A percentile compares a stretch with the other conserved stretches of the same genome.
phyloP scores from a whole-genome alignment of 2,113 vertebrate species.

The Rhinolophus sinicus region DNA sequence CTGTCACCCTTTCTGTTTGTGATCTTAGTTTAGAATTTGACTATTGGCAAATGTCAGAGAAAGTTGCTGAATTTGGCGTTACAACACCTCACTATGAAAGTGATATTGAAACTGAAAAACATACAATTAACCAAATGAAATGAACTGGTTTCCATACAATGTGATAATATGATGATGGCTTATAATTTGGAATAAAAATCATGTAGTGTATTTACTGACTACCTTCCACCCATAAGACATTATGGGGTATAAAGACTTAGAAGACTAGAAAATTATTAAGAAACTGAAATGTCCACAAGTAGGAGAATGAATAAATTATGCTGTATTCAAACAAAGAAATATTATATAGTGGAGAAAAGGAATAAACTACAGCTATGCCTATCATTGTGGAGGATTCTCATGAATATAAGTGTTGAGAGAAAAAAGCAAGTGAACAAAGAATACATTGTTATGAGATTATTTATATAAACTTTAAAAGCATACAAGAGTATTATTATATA shows the following conservation, averaged over 20 bases:
- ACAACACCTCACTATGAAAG: neutral
- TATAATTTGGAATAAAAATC: neutral
- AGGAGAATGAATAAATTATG: neutral
- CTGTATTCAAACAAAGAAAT: neutral
- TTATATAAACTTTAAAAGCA: neutral
- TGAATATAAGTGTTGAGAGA: constrained; percentile 14
- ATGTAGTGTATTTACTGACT: neutral
- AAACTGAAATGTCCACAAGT: neutral
- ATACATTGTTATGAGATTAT: neutral
- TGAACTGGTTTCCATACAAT: neutral
- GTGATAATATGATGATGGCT: neutral
- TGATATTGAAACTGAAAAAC: neutral
- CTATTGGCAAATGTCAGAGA: neutral
- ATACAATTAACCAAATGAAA: neutral
- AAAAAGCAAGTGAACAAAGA: neutral
- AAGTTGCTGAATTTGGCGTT: neutral
- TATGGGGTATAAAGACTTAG: neutral
- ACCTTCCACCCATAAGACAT: neutral
- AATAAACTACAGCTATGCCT: neutral
- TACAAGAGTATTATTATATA: neutral
- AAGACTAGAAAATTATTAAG: neutral
- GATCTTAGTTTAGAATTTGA: neutral
- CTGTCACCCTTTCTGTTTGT: neutral
- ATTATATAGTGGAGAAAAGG: neutral
- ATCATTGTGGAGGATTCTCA: neutral